These are phyloP conservation scores for Pyrgus malvae DNA, from an alignment of 2,888 invertebrate species.

Conservation along the genomic window DNA sequence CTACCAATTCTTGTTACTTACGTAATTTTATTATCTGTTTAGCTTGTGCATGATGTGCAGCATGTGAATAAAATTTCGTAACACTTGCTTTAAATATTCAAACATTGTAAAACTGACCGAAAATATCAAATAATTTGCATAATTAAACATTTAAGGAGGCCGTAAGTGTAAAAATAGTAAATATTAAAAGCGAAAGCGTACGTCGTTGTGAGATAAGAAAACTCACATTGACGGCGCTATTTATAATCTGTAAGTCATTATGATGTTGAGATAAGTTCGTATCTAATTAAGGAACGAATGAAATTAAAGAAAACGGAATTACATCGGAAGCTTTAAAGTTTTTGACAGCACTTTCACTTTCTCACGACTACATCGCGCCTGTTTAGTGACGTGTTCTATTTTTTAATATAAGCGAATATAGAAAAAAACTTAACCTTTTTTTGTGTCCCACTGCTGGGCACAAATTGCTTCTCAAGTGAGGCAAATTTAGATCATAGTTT, in stretches of 20 bases:
- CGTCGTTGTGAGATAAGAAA: not conserved
- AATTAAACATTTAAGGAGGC: not conserved
- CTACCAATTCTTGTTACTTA: too few species aligned
- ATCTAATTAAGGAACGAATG: conserved; percentile 3
- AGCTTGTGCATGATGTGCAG: too few species aligned
- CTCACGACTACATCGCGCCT: conserved; percentile 47
- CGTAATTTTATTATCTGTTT: too few species aligned
- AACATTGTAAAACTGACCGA: not conserved
- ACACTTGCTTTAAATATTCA: not conserved
- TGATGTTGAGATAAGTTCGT: conserved; percentile 2
- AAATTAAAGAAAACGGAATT: conserved; percentile 13
- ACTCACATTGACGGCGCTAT: not conserved
- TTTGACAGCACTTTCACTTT: conserved; percentile 59
- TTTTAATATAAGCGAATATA: too few species aligned
- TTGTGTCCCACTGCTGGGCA: too few species aligned
- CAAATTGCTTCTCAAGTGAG: too few species aligned
- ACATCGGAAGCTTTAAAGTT: conserved; percentile 22
- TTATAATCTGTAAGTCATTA: conserved; percentile 9
- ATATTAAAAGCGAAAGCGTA: conserved; percentile 1
- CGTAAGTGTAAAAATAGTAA: not conserved
- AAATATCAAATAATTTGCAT: not conserved
- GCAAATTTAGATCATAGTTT: too few species aligned
- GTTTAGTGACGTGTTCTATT: conserved; percentile 38
- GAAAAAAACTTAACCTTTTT: too few species aligned
- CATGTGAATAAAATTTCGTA: not conserved